Percentiles rank a stretch among this genome's conserved stretches.
Evolutionary conservation across 2,888 invertebrate species (phyloP).

Genomic region (Apomyelois bistriatella): DNA sequence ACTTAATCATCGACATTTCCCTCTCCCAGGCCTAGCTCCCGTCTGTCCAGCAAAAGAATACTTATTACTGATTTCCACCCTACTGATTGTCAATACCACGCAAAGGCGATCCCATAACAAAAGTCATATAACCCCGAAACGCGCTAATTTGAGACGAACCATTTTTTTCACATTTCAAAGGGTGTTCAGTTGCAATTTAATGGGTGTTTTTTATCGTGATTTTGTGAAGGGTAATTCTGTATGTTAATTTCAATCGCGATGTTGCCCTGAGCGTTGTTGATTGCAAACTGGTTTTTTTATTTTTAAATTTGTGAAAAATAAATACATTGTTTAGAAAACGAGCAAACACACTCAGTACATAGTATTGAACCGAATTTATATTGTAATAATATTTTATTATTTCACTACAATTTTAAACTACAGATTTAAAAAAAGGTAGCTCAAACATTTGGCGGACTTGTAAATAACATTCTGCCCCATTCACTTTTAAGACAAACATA

Average conservation of each 20-base stretch:
- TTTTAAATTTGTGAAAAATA: neutral
- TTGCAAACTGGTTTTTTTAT: slow-evolving; percentile 22
- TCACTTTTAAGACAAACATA: no score
- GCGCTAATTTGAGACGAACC: slow-evolving; percentile 51
- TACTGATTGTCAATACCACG: slow-evolving; percentile 40
- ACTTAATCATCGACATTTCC: no score
- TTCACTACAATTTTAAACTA: no score
- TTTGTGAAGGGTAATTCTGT: slow-evolving; percentile 43
- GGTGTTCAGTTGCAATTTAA: slow-evolving; percentile 68
- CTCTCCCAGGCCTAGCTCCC: slow-evolving; percentile 32
- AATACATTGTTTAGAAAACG: no score
- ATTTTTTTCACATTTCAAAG: slow-evolving; percentile 37
- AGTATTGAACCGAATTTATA: no score
- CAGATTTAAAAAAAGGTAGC: no score
- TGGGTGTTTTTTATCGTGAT: slow-evolving; percentile 48
- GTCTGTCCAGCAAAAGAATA: slow-evolving; percentile 48
- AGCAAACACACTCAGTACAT: no score
- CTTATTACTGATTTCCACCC: slow-evolving; percentile 52
- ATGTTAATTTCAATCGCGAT: slow-evolving; percentile 37
- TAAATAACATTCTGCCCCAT: no score
- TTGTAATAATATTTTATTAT: no score
- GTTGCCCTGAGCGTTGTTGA: slow-evolving; percentile 20
- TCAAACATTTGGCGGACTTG: no score
- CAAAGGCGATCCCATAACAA: slow-evolving; percentile 54
- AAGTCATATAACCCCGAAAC: slow-evolving; percentile 58